phyloP scores from a whole-genome alignment of 2,888 invertebrate species.

The Melinaea menophilus region DNA sequence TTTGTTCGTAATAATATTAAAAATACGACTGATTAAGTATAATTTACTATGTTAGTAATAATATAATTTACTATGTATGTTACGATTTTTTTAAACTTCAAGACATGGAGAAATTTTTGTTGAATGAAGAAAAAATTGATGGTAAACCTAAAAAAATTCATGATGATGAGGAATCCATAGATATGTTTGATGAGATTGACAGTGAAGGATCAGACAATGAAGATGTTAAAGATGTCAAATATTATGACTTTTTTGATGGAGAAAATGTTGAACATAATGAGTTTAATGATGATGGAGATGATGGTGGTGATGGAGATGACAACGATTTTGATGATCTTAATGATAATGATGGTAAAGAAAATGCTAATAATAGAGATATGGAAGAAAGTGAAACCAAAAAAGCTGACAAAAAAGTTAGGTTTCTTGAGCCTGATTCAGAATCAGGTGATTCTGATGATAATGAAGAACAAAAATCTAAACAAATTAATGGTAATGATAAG shows the following conservation, averaged over 20 bases:
- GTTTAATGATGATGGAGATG: constrained; percentile 35
- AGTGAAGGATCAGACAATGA: constrained; percentile 62
- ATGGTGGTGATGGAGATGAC: constrained; percentile 34
- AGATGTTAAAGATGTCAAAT: constrained; percentile 75
- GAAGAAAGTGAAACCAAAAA: constrained; percentile 33
- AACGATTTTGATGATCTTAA: constrained; percentile 32
- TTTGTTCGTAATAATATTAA: too few species aligned
- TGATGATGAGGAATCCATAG: constrained; percentile 79
- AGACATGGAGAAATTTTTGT: constrained; percentile 91
- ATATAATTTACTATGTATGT: too few species aligned
- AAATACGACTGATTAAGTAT: too few species aligned
- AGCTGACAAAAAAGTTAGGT: constrained; percentile 50
- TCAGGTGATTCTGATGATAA: constrained; percentile 43
- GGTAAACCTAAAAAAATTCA: constrained; percentile 39
- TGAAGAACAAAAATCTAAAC: constrained; percentile 37
- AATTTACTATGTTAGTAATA: too few species aligned
- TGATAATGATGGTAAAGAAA: constrained; percentile 37
- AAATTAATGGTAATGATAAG: constrained; percentile 31
- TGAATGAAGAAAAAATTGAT: constrained; percentile 85
- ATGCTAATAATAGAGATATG: constrained; percentile 41
- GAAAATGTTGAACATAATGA: constrained; percentile 52
- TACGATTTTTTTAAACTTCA: constrained; percentile 90
- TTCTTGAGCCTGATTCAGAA: constrained; percentile 50
- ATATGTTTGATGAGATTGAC: constrained; percentile 78
- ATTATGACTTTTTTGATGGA: constrained; percentile 82